These are phyloP conservation scores for Rhodophaea formosa DNA, from an alignment of 2,888 invertebrate genomes.

Conservation along the genomic window DNA sequence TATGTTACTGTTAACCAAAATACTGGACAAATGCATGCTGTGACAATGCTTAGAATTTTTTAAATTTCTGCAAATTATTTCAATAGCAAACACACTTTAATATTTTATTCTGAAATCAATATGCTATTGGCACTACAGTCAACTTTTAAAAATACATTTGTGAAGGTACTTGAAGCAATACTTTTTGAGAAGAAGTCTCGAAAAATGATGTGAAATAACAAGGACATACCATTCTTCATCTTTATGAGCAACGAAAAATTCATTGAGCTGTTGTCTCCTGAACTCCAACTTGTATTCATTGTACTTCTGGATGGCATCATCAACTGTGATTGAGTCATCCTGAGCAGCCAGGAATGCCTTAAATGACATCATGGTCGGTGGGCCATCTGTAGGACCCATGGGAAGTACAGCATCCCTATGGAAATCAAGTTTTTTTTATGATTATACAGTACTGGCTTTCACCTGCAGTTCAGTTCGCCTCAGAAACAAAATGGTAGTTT, in stretches of 20 bases:
- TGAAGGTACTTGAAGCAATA: conserved; percentile 19
- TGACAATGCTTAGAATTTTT: conserved; percentile 67
- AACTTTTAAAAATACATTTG: conserved; percentile 26
- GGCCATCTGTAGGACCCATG: conserved; percentile 83
- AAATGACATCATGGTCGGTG: conserved; percentile 97
- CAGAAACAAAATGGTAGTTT: no score
- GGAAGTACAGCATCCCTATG: conserved; percentile 78
- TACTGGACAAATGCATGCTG: not conserved
- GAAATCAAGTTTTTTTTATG: conserved; percentile 13
- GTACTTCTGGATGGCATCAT: conserved; percentile 97
- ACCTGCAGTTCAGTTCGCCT: no score
- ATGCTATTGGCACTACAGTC: conserved; percentile 17
- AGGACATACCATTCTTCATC: conserved; percentile 98
- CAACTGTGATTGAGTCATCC: conserved; percentile 98
- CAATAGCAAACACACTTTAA: conserved; percentile 33
- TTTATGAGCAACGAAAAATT: conserved; percentile 99
- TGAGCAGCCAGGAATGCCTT: conserved; percentile 97
- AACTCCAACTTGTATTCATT: conserved; percentile 99
- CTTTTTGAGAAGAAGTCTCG: conserved; percentile 17
- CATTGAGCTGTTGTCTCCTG: conserved; percentile 96
- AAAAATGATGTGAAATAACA: conserved; percentile 16
- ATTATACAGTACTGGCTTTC: no score
- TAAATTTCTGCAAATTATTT: conserved; percentile 64
- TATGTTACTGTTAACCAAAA: not conserved
- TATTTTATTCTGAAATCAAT: not conserved